These are phyloP conservation scores for Cosmopolites sordidus DNA, from an alignment of 2,888 invertebrate species.

Conservation along the genomic window DNA sequence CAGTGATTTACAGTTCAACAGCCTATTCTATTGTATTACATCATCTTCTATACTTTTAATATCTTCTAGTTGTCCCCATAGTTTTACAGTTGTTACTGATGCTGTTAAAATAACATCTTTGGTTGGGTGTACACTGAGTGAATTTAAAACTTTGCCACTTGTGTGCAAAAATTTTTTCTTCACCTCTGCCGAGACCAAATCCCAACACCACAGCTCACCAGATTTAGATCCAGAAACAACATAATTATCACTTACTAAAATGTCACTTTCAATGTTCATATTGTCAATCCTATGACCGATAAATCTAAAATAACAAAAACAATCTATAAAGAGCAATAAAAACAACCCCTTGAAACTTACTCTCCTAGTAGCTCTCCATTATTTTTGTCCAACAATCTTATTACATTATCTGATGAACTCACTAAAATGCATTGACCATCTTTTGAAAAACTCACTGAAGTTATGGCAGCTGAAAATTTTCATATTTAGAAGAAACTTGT, in stretches of 20 bases:
- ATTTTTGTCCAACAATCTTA: constrained; percentile 85
- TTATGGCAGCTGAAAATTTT: constrained; percentile 61
- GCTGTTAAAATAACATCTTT: constrained; percentile 69
- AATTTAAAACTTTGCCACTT: constrained; percentile 64
- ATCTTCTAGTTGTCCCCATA: constrained; percentile 58
- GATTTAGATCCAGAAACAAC: constrained; percentile 88
- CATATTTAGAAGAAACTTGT: neutral
- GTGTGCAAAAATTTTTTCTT: constrained; percentile 52
- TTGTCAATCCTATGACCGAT: constrained; percentile 78
- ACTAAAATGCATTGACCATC: constrained; percentile 90
- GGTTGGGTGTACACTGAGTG: constrained; percentile 77
- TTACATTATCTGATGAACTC: constrained; percentile 76
- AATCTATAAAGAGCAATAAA: constrained; percentile 1
- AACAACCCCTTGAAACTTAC: no score
- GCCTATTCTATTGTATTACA: no score
- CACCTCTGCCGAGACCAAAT: constrained; percentile 72
- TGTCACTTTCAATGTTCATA: constrained; percentile 81
- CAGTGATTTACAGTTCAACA: no score
- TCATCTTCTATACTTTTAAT: no score
- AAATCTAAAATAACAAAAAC: constrained; percentile 54
- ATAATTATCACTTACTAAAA: constrained; percentile 78
- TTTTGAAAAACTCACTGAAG: constrained; percentile 77
- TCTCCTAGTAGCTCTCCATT: constrained; percentile 72
- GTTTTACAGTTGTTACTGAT: constrained; percentile 64
- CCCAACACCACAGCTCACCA: constrained; percentile 85